Percentiles rank a stretch among this genome's conserved stretches.
These are phyloP conservation scores for Brachionus rotundiformis DNA, from an alignment of 1,140 invertebrate genomes.

Conservation along the genomic window DNA sequence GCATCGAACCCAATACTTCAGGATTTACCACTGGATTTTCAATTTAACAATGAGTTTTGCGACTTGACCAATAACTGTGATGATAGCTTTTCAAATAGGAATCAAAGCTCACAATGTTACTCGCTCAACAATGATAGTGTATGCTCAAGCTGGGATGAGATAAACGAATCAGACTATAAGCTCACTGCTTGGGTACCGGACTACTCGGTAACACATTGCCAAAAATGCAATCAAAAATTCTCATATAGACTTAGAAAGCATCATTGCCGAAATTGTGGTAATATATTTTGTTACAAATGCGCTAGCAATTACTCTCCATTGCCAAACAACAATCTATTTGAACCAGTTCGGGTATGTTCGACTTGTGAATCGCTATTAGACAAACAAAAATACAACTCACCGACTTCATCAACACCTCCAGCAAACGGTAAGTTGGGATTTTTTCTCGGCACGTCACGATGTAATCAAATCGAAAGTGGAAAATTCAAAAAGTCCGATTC, in stretches of 20 bases:
- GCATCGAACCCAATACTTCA: not conserved
- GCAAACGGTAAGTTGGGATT: not conserved
- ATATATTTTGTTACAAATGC: conserved; percentile 42
- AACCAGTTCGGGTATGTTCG: conserved; percentile 30
- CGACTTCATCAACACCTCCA: not conserved
- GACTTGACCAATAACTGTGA: conserved; percentile 9
- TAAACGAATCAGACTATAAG: conserved; percentile 19
- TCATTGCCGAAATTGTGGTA: conserved; percentile 49
- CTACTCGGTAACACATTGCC: conserved; percentile 23
- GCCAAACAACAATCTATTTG: conserved; percentile 28
- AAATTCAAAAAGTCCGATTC: conserved; percentile 26
- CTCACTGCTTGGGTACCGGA: conserved; percentile 12
- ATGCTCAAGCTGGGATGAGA: conserved; percentile 38
- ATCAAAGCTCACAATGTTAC: not conserved
- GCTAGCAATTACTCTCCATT: conserved; percentile 16
- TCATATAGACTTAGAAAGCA: conserved; percentile 26
- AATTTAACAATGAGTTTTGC: not conserved
- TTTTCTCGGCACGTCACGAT: conserved; percentile 4
- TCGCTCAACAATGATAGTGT: conserved; percentile 34
- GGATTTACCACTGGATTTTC: conserved; percentile 6
- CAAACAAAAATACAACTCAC: not conserved
- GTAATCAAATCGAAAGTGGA: conserved; percentile 31
- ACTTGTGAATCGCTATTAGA: not conserved
- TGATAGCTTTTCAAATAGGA: not conserved
- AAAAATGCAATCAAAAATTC: conserved; percentile 42